These are phyloP conservation scores for Ancistrus triradiatus DNA, from an alignment of 2,113 vertebrate genomes.

Conservation along the genomic window DNA sequence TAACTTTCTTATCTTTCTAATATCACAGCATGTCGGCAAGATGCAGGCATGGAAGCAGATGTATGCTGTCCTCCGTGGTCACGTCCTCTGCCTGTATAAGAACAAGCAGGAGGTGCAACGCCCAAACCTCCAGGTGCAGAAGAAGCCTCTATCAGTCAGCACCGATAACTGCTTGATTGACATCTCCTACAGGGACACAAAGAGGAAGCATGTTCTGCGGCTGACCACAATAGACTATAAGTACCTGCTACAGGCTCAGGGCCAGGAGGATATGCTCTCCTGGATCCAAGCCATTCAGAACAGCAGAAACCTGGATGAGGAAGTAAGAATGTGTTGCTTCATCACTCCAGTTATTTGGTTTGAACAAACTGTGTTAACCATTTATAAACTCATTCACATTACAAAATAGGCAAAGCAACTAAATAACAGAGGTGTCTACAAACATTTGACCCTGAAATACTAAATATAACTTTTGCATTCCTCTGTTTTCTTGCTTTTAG, in stretches of 20 bases:
- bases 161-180: slow-evolving; percentile 91
- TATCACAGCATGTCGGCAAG: slow-evolving; percentile 78
- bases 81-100: slow-evolving; percentile 85
- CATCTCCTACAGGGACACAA: slow-evolving; percentile 97
- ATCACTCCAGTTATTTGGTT: too few species aligned
- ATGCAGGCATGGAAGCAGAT: slow-evolving; percentile 92
- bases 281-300: slow-evolving; percentile 95
- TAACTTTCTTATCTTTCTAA: background rate
- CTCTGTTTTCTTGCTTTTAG: too few species aligned
- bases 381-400: too few species aligned
- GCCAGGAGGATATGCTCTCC: slow-evolving; percentile 90
- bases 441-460: too few species aligned
- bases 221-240: slow-evolving; percentile 91
- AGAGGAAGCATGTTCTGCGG: slow-evolving; percentile 92
- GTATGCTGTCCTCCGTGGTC: slow-evolving; percentile 86
- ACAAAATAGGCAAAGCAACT: too few species aligned
- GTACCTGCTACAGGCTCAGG: slow-evolving; percentile 93
- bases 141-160: slow-evolving; percentile 87
- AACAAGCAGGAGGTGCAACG: slow-evolving; percentile 81
- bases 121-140: slow-evolving; percentile 63
- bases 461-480: too few species aligned
- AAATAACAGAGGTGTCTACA: too few species aligned
- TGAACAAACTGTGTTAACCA: too few species aligned
- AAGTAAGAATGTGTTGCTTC: too few species aligned
- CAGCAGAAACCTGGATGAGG: slow-evolving; percentile 87